phyloP scores from a whole-genome alignment of 2,113 vertebrate species.

The Lontra canadensis region DNA sequence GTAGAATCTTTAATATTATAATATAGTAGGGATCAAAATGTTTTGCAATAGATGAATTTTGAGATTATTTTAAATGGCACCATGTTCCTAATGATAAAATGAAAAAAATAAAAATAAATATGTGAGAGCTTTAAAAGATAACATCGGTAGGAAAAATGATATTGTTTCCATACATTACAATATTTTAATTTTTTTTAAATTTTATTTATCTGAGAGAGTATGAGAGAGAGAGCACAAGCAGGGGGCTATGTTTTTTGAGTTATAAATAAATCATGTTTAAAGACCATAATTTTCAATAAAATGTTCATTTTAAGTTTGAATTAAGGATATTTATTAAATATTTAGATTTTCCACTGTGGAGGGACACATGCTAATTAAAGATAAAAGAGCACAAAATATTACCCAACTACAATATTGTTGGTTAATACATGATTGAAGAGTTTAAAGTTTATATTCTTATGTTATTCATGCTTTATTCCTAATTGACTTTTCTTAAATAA shows the following conservation, averaged over 20 bases:
- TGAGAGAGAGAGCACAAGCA: neutral
- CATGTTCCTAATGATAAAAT: neutral
- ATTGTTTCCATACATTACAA: neutral
- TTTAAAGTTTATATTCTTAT: slow-evolving; percentile 31
- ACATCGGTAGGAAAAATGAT: neutral
- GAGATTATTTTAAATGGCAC: neutral
- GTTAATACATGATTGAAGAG: neutral
- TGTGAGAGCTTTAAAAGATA: neutral
- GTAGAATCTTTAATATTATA: neutral
- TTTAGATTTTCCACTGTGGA: neutral
- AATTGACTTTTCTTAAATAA: slow-evolving; percentile 55
- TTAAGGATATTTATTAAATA: neutral
- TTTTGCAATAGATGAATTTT: neutral
- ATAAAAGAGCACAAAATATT: neutral
- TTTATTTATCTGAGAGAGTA: neutral
- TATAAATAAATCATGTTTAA: neutral
- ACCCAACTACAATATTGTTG: neutral
- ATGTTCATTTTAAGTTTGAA: neutral
- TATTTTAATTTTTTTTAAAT: too few species aligned
- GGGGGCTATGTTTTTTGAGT: neutral
- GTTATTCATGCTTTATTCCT: neutral
- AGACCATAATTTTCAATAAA: neutral
- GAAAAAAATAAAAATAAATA: neutral
- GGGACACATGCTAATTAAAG: neutral
- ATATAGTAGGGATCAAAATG: neutral